Conservation (phyloP, 2,797 vertebrate genomes). For the Ciconia nigra region DNA sequence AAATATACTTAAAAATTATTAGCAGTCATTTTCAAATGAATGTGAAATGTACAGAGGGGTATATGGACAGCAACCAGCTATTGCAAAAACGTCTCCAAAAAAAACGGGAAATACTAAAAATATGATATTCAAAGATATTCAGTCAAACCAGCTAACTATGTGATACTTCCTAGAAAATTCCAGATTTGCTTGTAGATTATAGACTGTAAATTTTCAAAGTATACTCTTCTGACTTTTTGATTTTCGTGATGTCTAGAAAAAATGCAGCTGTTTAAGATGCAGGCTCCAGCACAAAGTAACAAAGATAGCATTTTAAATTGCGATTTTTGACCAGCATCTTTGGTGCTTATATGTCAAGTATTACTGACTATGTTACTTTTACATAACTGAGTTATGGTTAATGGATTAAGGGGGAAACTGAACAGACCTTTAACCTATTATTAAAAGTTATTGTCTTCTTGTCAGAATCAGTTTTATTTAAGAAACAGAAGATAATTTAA, state of each 20-base stretch:
- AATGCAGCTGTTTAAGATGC: background rate
- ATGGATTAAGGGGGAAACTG: background rate
- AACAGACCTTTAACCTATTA: background rate
- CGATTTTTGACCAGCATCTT: background rate
- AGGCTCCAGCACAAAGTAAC: background rate
- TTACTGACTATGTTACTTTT: background rate
- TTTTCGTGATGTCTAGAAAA: background rate
- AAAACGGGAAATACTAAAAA: background rate
- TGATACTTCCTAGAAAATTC: background rate
- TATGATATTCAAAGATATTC: background rate
- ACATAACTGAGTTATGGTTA: background rate
- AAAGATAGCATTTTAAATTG: background rate
- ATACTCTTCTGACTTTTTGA: background rate
- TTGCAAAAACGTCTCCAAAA: background rate
- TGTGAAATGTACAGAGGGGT: background rate
- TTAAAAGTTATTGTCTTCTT: background rate
- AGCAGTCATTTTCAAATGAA: background rate
- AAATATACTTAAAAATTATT: background rate
- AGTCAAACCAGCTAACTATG: background rate
- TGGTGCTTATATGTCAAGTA: background rate
- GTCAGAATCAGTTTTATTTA: background rate
- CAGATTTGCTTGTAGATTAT: background rate
- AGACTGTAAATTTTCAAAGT: background rate
- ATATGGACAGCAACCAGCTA: background rate
- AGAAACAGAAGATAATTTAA: background rate